Conservation (phyloP, 1,140 invertebrate species). For the Coenobita brevimanus region DNA sequence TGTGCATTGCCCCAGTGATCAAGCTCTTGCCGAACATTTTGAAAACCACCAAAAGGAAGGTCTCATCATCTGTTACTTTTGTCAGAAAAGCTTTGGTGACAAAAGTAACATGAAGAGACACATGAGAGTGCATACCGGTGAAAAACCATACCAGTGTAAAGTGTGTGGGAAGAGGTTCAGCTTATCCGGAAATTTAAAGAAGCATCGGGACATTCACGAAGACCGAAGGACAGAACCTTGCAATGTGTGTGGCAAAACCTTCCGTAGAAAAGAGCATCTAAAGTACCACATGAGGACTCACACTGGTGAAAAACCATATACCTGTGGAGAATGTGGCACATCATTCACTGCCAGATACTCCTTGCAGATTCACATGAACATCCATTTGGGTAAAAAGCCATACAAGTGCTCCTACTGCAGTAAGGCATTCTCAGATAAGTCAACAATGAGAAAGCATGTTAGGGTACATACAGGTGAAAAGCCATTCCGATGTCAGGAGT, state of each 20-base stretch:
- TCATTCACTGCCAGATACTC: conserved; percentile 83
- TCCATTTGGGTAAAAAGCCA: conserved; percentile 76
- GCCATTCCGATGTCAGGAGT: conserved; percentile 87
- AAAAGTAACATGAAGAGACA: conserved; percentile 84
- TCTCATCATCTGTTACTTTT: conserved; percentile 59
- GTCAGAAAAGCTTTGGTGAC: conserved; percentile 73
- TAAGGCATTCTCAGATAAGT: conserved; percentile 77
- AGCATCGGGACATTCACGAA: conserved; percentile 74
- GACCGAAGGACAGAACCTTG: conserved; percentile 76
- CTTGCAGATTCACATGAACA: conserved; percentile 78
- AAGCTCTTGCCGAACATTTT: conserved; percentile 46
- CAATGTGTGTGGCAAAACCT: conserved; percentile 78
- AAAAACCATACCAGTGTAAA: conserved; percentile 72
- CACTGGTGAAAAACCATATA: conserved; percentile 85
- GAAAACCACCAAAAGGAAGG: conserved; percentile 61
- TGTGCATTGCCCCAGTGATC: conserved; percentile 14
- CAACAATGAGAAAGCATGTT: conserved; percentile 80
- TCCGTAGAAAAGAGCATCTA: conserved; percentile 77
- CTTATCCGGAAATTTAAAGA: conserved; percentile 72
- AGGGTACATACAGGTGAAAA: conserved; percentile 85
- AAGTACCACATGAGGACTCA: conserved; percentile 83
- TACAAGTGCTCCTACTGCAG: conserved; percentile 72
- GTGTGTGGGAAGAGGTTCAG: conserved; percentile 72
- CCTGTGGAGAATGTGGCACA: conserved; percentile 89
- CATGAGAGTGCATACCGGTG: conserved; percentile 74